phyloP scores from a whole-genome alignment of 2,888 invertebrate genomes.

The Epinotia bilunana region DNA sequence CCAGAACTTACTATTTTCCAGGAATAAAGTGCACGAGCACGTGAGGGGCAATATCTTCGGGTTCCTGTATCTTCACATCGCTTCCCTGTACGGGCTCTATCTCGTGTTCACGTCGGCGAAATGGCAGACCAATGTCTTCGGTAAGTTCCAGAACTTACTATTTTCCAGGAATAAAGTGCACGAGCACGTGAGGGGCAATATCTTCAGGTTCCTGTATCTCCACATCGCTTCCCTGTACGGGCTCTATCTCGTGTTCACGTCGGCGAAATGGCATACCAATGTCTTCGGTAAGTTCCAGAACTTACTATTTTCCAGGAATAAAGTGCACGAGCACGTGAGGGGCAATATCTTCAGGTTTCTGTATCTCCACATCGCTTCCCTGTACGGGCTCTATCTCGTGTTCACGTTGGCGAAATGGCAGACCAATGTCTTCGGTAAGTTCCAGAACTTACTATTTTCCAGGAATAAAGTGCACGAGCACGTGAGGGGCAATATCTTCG shows the following conservation, averaged over 20 bases:
- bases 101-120: conserved; percentile 87
- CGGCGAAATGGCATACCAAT: conserved; percentile 87
- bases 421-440: conserved; percentile 87
- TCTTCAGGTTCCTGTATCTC: conserved; percentile 86
- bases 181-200: conserved; percentile 89
- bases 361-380: no score
- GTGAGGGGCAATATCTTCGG: conserved; percentile 90
- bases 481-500: conserved; percentile 89
- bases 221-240: conserved; percentile 88
- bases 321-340: no score
- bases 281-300: conserved; percentile 84
- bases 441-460: background rate
- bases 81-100: conserved; percentile 87
- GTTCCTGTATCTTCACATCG: conserved; percentile 87
- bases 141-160: conserved; percentile 74
- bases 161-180: conserved; percentile 49
- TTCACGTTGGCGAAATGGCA: conserved; percentile 87
- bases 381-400: conserved; percentile 86
- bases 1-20: no score
- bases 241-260: conserved; percentile 85
- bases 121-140: conserved; percentile 86
- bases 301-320: no score
- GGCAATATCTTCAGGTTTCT: no score
- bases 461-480: conserved; percentile 65
- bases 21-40: conserved; percentile 65